Evolutionary conservation across 1,140 invertebrate genomes (phyloP).

Genomic region (Steinernema feltiae): DNA sequence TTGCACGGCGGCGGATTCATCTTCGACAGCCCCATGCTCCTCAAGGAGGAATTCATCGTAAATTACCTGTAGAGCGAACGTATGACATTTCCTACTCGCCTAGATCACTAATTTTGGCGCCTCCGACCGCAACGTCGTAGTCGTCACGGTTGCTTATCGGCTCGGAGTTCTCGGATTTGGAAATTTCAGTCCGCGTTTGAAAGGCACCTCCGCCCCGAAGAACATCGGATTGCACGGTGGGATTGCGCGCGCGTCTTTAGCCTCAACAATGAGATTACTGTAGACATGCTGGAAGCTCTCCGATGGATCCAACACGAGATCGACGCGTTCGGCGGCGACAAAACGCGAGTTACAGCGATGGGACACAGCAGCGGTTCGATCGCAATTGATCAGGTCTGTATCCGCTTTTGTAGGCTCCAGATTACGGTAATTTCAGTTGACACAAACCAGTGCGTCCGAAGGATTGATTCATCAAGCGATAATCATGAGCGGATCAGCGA

Average conservation of each 20-base stretch:
- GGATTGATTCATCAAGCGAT: neutral
- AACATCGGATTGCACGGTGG: neutral
- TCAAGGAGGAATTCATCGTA: neutral
- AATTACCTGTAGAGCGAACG: neutral
- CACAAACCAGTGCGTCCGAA: neutral
- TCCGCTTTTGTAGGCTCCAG: neutral
- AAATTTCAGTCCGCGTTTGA: neutral
- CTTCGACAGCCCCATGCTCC: neutral
- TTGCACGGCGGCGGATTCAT: neutral
- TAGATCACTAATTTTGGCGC: neutral
- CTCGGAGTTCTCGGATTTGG: neutral
- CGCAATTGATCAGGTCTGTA: neutral
- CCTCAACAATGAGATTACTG: neutral
- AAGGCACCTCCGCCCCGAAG: neutral
- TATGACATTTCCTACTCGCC: neutral
- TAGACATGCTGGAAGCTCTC: slow-evolving; percentile 63
- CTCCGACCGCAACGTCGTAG: neutral
- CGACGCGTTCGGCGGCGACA: slow-evolving; percentile 80
- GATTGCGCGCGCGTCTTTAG: neutral
- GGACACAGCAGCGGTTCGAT: slow-evolving; percentile 77
- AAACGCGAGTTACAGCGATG: slow-evolving; percentile 80
- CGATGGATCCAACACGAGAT: slow-evolving; percentile 75
- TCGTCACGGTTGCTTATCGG: neutral
- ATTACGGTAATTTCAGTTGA: neutral
- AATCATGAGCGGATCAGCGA: neutral